phyloP scores from a whole-genome alignment of 2,113 vertebrate genomes.

The Epinephelus lanceolatus region DNA sequence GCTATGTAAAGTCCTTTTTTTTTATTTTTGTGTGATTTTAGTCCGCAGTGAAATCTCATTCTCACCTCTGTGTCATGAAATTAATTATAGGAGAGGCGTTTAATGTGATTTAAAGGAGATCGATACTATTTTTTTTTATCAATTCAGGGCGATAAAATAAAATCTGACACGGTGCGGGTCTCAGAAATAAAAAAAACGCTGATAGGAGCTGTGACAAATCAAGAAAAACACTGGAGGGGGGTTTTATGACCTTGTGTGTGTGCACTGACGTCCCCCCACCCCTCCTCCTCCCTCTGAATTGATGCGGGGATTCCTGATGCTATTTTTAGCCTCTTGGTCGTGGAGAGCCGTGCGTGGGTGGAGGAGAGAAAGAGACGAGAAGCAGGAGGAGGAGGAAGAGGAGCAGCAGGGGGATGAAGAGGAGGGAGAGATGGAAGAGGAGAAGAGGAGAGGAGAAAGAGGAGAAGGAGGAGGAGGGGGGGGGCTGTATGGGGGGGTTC shows the following conservation, averaged over 20 bases:
- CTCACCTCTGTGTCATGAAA: constrained; percentile 23
- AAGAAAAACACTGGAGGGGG: constrained; percentile 49
- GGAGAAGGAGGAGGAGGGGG: not conserved
- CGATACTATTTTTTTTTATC: constrained; percentile 54
- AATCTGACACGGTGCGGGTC: constrained; percentile 40
- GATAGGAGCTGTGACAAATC: constrained; percentile 61
- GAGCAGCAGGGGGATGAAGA: constrained; percentile 29
- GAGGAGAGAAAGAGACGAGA: constrained; percentile 67
- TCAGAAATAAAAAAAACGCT: constrained; percentile 3
- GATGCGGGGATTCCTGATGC: constrained; percentile 85
- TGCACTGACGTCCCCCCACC: constrained; percentile 61
- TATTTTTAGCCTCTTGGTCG: constrained; percentile 82
- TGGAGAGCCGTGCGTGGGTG: constrained; percentile 80
- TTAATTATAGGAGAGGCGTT: constrained; percentile 39
- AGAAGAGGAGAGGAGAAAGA: constrained; percentile 27
- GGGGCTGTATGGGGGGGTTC: constrained; percentile 48
- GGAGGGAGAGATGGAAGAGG: not conserved
- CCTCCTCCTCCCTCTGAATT: constrained; percentile 70
- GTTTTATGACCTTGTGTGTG: constrained; percentile 83
- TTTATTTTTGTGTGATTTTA: not conserved
- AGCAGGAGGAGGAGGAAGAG: constrained; percentile 27
- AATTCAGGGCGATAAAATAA: constrained; percentile 45
- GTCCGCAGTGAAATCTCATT: constrained; percentile 31
- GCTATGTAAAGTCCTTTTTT: not conserved
- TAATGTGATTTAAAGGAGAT: constrained; percentile 62